phyloP scores from a whole-genome alignment of 2,888 invertebrate species.

The Scaeva pyrastri region DNA sequence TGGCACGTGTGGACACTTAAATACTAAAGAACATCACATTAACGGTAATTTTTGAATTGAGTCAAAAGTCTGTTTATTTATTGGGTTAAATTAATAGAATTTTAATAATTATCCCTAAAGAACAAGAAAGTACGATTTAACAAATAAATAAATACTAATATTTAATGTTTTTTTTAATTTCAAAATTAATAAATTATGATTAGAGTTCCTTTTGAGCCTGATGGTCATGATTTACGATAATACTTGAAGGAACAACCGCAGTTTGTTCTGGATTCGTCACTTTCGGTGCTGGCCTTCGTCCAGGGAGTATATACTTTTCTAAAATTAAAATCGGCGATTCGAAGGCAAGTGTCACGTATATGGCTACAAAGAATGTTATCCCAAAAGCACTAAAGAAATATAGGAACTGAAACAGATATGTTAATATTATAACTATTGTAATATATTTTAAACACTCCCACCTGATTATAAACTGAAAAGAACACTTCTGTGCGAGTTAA shows the following conservation, averaged over 20 bases:
- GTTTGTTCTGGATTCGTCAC: not conserved
- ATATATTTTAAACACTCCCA: slow-evolving; percentile 6
- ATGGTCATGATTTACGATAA: not conserved
- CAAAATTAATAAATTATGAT: not conserved
- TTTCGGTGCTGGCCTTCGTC: not conserved
- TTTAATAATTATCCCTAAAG: too few species aligned
- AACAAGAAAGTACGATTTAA: too few species aligned
- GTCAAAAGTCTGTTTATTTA: too few species aligned
- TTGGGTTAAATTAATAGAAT: too few species aligned
- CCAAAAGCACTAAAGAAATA: slow-evolving; percentile 24
- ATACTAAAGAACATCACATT: too few species aligned
- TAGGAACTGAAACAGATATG: not conserved
- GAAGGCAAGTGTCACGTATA: slow-evolving; percentile 8
- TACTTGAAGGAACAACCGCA: not conserved
- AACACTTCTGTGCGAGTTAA: slow-evolving; percentile 44
- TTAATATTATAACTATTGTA: not conserved
- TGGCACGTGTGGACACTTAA: too few species aligned
- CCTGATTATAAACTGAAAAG: slow-evolving; percentile 64
- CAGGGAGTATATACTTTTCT: slow-evolving; percentile 1
- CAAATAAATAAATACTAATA: too few species aligned
- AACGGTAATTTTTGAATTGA: too few species aligned
- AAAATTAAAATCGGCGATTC: slow-evolving; percentile 19
- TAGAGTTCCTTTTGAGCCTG: not conserved
- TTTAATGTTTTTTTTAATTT: too few species aligned
- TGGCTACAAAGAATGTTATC: not conserved